Evolutionary conservation across 2,797 vertebrate genomes (phyloP).

Genomic region (Halcyon leucocephala): DNA sequence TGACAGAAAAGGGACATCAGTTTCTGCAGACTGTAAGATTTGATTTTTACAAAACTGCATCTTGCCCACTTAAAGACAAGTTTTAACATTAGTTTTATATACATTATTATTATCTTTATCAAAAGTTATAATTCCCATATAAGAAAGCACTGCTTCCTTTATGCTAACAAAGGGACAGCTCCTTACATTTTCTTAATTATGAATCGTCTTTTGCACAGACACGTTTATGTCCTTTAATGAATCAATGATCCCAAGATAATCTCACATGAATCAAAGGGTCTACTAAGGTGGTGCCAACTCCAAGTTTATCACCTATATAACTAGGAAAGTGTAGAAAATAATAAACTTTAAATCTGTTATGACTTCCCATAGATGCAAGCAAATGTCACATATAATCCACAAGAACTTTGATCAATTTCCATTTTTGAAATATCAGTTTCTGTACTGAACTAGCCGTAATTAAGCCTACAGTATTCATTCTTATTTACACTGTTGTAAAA

Average conservation of each 20-base stretch:
- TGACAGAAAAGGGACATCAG: not conserved
- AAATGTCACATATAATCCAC: not conserved
- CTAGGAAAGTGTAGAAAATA: rapidly evolving
- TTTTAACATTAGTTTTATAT: not conserved
- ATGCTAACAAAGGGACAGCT: rapidly evolving
- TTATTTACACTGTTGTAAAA: not conserved
- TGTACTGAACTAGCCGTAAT: not conserved
- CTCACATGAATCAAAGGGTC: not conserved
- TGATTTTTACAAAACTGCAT: not conserved
- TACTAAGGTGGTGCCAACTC: not conserved
- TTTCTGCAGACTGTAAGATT: not conserved
- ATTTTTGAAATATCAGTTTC: not conserved
- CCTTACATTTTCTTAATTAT: not conserved
- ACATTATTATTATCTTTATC: rapidly evolving
- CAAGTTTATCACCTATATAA: not conserved
- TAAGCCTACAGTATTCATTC: not conserved
- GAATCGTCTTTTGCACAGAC: not conserved
- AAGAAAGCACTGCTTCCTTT: not conserved
- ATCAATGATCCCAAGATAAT: not conserved
- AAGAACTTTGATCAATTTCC: not conserved
- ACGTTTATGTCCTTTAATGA: not conserved
- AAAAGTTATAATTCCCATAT: not conserved
- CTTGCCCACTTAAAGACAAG: not conserved
- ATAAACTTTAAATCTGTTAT: not conserved
- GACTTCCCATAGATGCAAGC: not conserved